Conservation (phyloP, 2,113 vertebrate species). For the Syngnathus floridae region DNA sequence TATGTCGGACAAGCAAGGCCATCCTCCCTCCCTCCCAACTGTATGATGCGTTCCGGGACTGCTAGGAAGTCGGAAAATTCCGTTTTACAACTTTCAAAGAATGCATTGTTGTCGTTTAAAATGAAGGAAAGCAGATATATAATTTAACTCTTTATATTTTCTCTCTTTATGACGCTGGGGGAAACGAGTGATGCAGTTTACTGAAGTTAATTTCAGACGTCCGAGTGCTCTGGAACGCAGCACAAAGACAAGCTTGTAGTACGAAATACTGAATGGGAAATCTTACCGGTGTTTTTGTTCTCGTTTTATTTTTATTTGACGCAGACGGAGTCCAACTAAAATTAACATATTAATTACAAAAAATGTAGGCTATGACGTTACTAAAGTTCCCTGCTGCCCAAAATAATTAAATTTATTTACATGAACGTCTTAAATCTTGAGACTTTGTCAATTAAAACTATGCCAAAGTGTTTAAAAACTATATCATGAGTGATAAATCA, state of each 20-base stretch:
- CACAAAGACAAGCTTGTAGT: conserved; percentile 18
- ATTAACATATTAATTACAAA: background rate
- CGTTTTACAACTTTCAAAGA: background rate
- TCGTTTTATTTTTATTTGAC: background rate
- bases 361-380: background rate
- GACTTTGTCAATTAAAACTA: background rate
- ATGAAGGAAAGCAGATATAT: background rate
- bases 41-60: background rate
- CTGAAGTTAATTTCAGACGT: background rate
- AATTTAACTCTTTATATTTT: background rate
- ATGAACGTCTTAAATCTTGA: background rate
- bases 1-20: background rate
- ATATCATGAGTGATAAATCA: background rate
- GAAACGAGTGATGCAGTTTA: background rate
- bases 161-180: background rate
- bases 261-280: conserved; percentile 30
- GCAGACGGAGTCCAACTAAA: background rate
- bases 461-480: background rate
- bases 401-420: background rate
- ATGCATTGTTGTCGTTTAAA: background rate
- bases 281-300: background rate
- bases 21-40: background rate
- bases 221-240: background rate
- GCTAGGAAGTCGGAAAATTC: background rate
- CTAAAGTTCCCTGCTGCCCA: background rate